Base-by-base conservation (phyloP, 2,797 vertebrate genomes). In the Darevskia nairensis region DNA sequence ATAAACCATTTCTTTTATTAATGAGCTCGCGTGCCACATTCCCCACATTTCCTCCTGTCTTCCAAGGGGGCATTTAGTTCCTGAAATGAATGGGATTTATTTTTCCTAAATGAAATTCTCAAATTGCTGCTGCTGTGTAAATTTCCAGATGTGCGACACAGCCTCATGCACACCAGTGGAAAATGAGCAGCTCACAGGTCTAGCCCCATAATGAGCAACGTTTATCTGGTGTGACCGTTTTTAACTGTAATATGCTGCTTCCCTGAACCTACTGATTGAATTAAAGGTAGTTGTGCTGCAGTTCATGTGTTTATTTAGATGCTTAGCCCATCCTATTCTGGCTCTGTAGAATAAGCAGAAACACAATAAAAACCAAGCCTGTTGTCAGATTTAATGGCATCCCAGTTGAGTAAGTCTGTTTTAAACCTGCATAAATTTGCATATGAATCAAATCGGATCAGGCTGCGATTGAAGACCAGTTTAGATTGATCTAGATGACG, bases 1-100 rank as follows among this genome's bases (percentile, higher is more conserved):
- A 94, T 90, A 92, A 93, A 88, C 87, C 27, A 80, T 90, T 88
- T 91, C 55, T 92, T 82, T 90, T 80, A 1, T 87, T 89, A 80
- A 80, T 89, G 64, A 78, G 64, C 84, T 64, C 84, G 89, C 81
- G 80, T 91, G 68, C 68, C 82, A 21, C 74, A 39, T 78, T 85
- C 90, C 85, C 61, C 29, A 0, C 35, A 5, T 74, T 35, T 74
- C 50, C 50, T 55, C 50, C 0, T 84, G 17, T 82, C 68, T 81
- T 69, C 29, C 50, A 66, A 19, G 74, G 55, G 50, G 80, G 50
- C 4, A 11, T 69, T 81, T 71, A 69, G 35, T 80, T 46, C 21
- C 68, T 84, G 83, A 80, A 66, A 80, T 35, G 55, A 80, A 72
- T 80, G 13, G 15, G 21, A 75, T 55, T 27, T 71, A 4, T 55